Percentiles rank a stretch among this genome's conserved stretches.
Conservation (phyloP, 2,888 invertebrate genomes). For the Choristoneura rosaceana region DNA sequence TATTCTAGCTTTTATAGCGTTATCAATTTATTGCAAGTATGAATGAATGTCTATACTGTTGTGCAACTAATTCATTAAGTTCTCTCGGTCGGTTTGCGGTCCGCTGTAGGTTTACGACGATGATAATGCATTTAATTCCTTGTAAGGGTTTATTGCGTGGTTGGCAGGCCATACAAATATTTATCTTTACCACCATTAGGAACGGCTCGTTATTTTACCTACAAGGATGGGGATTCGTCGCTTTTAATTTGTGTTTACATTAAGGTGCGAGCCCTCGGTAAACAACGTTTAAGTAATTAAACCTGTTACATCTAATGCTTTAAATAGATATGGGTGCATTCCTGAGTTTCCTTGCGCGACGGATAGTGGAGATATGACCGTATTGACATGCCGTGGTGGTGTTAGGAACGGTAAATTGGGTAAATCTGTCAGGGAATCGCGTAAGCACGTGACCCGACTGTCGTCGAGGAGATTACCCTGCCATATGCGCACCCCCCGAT, state of each 20-base stretch:
- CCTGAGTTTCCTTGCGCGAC: conserved; percentile 1
- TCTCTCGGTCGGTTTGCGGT: conserved; percentile 21
- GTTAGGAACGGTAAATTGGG: conserved; percentile 46
- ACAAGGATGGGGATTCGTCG: conserved; percentile 29
- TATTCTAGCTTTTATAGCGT: conserved; percentile 11
- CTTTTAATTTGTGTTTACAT: conserved; percentile 42
- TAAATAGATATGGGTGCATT: conserved; percentile 33
- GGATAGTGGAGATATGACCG: conserved; percentile 14
- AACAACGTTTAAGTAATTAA: conserved; percentile 56
- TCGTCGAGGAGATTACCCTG: conserved; percentile 63
- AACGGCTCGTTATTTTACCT: conserved; percentile 32
- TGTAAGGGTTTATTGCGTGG: conserved; percentile 34
- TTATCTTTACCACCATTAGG: conserved; percentile 36
- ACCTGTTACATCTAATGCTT: conserved; percentile 37
- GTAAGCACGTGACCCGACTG: conserved; percentile 63
- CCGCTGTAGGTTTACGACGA: conserved; percentile 9
- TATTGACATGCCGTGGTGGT: conserved; percentile 22
- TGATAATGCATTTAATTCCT: conserved; percentile 24
- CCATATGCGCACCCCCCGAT: conserved; percentile 55
- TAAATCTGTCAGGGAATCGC: conserved; percentile 69
- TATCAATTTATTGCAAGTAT: conserved; percentile 25
- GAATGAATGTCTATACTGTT: conserved; percentile 28
- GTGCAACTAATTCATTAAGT: conserved; percentile 28
- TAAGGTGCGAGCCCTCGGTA: conserved; percentile 50
- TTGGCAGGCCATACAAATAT: conserved; percentile 37